Evolutionary conservation across 2,113 vertebrate genomes (phyloP).

Genomic region (Microtus pennsylvanicus): DNA sequence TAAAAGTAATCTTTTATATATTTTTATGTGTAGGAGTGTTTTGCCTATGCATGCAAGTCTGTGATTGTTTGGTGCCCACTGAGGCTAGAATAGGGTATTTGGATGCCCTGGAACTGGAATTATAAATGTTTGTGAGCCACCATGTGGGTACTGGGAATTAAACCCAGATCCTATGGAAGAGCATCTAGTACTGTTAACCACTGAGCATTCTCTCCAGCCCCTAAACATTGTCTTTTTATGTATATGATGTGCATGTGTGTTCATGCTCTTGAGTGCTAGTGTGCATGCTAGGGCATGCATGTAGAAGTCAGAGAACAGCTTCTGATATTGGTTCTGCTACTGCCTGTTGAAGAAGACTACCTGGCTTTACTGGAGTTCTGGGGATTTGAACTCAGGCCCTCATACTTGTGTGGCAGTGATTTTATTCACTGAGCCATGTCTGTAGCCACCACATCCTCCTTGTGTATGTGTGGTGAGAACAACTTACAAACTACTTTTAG

Average conservation of each 20-base stretch:
- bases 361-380: background rate
- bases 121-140: background rate
- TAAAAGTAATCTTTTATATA: background rate
- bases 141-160: background rate
- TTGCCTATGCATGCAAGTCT: background rate
- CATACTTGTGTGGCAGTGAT: background rate
- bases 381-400: background rate
- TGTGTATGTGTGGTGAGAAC: background rate
- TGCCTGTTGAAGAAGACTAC: background rate
- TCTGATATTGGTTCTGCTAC: background rate
- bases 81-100: background rate
- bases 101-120: background rate
- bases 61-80: too few relatives aligned
- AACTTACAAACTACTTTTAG: background rate
- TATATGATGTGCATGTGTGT: background rate
- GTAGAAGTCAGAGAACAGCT: background rate
- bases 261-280: background rate
- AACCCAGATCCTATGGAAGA: background rate
- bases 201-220: background rate
- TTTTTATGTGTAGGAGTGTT: background rate
- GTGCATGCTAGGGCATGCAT: background rate
- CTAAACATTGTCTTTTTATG: background rate
- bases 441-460: background rate
- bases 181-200: background rate
- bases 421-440: background rate